Evolutionary conservation across 1,140 invertebrate genomes (phyloP), one percentile per base, ranked within the genome.

Genomic region (Drosophila malerkotliana): DNA sequence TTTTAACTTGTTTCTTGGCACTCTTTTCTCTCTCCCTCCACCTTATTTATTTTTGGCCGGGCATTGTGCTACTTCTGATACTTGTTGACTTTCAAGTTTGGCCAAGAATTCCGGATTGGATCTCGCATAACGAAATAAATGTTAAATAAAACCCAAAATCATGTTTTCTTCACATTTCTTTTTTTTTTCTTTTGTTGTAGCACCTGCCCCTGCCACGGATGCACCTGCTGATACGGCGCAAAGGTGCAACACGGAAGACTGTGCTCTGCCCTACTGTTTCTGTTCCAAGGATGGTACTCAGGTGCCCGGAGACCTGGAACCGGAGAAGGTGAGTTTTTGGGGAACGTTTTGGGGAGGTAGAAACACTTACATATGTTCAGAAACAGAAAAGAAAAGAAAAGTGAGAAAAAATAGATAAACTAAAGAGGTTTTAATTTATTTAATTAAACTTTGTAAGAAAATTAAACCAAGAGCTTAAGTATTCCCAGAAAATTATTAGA

Each of bases 201-300:
- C 96, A 10, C 95, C 94, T 61, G 94, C 96, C 9, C 96, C 97
- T 2, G 93, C 94, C 37, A 97, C 96, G 1, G 96, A 97, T 91
- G 93, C 95, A 4, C 96, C 96, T 3, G 92, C 94, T 30, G 96
- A 97, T 90, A 93, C 96, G 63, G 97, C 97, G 2, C 93, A 93
- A 39, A 95, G 94, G 90, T 98, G 97, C 89, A 95, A 98, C 75
- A 93, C 94, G 1, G 92, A 94, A 0, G 93, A 95, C 44, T 99
- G 98, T 87, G 90, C 93, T 51, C 93, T 99, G 58, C 98, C 98
- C 6, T 97, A 98, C 81, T 99, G 98, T 90, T 98, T 96, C 92
- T 99, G 98, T 91, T 98, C 97, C 4, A 96, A 96, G 87, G 97
- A 98, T 92, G 97, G 97, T 6, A 98, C 97, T 0, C 92, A 94